Evolutionary conservation across 1,140 invertebrate genomes (phyloP), one percentile per base, ranked within the genome.

Genomic region (Drosophila sp.): DNA sequence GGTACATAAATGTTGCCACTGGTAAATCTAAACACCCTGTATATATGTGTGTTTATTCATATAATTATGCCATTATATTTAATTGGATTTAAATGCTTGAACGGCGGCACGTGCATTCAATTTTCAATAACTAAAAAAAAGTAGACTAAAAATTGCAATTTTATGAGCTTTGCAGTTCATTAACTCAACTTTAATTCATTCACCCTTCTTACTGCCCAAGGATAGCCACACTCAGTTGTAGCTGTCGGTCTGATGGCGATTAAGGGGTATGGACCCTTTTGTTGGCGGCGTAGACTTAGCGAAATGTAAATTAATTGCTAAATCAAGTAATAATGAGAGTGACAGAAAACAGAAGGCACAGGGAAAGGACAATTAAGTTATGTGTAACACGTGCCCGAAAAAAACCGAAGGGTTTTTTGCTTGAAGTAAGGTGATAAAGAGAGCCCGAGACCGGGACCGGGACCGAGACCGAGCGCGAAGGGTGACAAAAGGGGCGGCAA

Each of bases 41-140:
- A 27, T 6, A 44, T 23, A 7, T 44, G 17, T 44, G 4, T 17
- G 41, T 4, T 1, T 44, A 17, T 47, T 17, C 7, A 17, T 25
- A 25, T 47, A 7, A 2, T 25, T 62, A 27, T 32, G 56, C 60
- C 30, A 76, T 78, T 76, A 66, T 72, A 66, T 69, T 76, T 69
- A 82, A 82, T 82, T 71, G 66, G 74, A 81, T 82, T 82, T 82
- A 82, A 82, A 82, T 77, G 74, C 66, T 50, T 33, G 35, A 63
- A 29, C 41, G 8, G 41, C 58, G 11, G 44, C n/a, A 72, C 77
- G 76, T 71, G 70, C 65, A 71, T 60, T 70, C 65, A 35, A 76
- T 50, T 50, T 50, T 50, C 44, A 50, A 27, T 50, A 27, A 50
- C 23, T 50, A 27, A 27, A 60, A 70, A 55, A 56, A 38, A 35